Percentiles rank a stretch among this genome's conserved stretches.
Evolutionary conservation across 2,113 vertebrate genomes (phyloP).

Genomic region (Lipotes vexillifer): DNA sequence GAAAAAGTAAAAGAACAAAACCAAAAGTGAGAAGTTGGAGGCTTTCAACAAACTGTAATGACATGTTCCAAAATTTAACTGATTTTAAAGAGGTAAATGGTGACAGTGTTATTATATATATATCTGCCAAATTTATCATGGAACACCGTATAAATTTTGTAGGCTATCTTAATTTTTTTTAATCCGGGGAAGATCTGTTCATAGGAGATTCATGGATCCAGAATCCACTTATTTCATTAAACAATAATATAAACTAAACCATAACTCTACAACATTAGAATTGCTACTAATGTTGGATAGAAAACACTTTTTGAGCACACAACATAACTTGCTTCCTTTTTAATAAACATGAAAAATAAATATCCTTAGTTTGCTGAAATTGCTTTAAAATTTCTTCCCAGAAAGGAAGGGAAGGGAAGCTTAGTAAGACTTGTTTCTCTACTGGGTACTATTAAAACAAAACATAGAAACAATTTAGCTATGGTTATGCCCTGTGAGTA

Average conservation of each 20-base stretch:
- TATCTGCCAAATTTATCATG: neutral
- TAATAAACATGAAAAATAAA: slow-evolving; percentile 38
- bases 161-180: neutral
- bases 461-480: neutral
- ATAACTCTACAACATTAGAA: neutral
- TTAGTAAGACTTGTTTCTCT: neutral
- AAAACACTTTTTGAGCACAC: neutral
- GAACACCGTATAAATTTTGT: neutral
- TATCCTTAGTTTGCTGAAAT: slow-evolving; percentile 20
- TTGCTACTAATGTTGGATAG: neutral
- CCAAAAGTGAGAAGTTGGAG: neutral
- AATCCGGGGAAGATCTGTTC: neutral
- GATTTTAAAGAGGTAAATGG: neutral
- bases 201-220: neutral
- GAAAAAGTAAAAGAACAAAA: neutral
- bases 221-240: slow-evolving; percentile 26
- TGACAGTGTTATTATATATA: neutral
- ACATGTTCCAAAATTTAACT: neutral
- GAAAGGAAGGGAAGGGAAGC: slow-evolving; percentile 1
- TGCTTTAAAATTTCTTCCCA: slow-evolving; percentile 33
- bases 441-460: neutral
- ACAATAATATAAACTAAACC: slow-evolving; percentile 13
- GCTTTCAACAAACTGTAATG: neutral
- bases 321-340: neutral
- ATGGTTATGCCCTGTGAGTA: neutral